phyloP scores from a whole-genome alignment of 2,888 invertebrate species.

The Eupithecia tripunctaria region DNA sequence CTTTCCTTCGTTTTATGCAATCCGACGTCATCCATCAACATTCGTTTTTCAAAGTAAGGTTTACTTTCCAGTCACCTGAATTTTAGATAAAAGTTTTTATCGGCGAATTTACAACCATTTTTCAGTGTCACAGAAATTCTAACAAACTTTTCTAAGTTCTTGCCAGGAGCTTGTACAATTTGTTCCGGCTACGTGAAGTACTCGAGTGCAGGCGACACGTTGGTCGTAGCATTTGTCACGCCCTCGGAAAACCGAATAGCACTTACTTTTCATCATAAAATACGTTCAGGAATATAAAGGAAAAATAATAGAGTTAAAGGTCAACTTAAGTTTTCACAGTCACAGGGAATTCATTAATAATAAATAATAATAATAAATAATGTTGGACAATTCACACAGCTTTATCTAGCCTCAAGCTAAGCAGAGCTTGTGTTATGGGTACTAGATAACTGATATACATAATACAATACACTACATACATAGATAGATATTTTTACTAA shows the following conservation, averaged over 20 bases:
- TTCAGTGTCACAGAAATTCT: not conserved
- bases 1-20: too few relatives aligned
- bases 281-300: not conserved
- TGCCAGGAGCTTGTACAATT: constrained; percentile 6
- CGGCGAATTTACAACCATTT: not conserved
- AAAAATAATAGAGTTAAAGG: not conserved
- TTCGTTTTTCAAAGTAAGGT: too few relatives aligned
- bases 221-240: constrained; percentile 13
- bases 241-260: constrained; percentile 10
- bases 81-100: not conserved
- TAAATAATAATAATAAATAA: too few relatives aligned
- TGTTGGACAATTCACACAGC: too few relatives aligned
- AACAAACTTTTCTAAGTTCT: constrained; percentile 4
- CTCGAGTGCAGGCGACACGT: not conserved
- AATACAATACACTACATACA: too few relatives aligned
- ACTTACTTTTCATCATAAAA: constrained; percentile 1
- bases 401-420: too few relatives aligned
- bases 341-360: too few relatives aligned
- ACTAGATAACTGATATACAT: too few relatives aligned
- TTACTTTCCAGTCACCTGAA: not conserved
- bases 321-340: not conserved
- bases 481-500: too few relatives aligned
- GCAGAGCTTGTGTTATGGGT: too few relatives aligned
- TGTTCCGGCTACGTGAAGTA: not conserved
- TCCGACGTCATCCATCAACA: too few relatives aligned